Percentiles rank a stretch among this genome's conserved stretches.
phyloP scores from a whole-genome alignment of 2,113 vertebrate species.

The Poeciliopsis turrubarensis region DNA sequence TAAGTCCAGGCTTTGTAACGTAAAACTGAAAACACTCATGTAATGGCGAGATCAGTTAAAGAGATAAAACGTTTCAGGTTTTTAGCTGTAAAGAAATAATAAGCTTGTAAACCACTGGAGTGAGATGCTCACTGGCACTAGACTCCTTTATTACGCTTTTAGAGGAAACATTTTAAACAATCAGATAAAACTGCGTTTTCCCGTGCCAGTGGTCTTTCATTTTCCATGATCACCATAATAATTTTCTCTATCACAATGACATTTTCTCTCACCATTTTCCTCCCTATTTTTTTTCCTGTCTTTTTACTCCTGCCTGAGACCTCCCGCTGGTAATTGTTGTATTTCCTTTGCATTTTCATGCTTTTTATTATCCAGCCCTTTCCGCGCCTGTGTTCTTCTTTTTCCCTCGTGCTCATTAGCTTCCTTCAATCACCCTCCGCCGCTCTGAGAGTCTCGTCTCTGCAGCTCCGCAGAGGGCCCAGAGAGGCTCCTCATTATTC shows the following conservation, averaged over 20 bases:
- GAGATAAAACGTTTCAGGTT: slow-evolving; percentile 53
- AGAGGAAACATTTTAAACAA: slow-evolving; percentile 17
- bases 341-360: slow-evolving; percentile 64
- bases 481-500: slow-evolving; percentile 77
- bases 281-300: slow-evolving; percentile 33
- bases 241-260: slow-evolving; percentile 38
- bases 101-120: slow-evolving; percentile 71
- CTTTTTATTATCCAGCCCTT: slow-evolving; percentile 55
- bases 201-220: slow-evolving; percentile 28
- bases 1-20: slow-evolving; percentile 33
- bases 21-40: slow-evolving; percentile 16
- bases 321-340: slow-evolving; percentile 54
- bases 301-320: slow-evolving; percentile 48
- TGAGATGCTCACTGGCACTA: slow-evolving; percentile 38
- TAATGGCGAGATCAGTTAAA: slow-evolving; percentile 37
- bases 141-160: slow-evolving; percentile 42
- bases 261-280: slow-evolving; percentile 45
- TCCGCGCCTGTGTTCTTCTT: slow-evolving; percentile 37
- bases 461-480: slow-evolving; percentile 66
- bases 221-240: slow-evolving; percentile 38
- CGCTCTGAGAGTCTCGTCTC: slow-evolving; percentile 66
- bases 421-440: slow-evolving; percentile 74
- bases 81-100: slow-evolving; percentile 65
- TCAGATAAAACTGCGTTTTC: slow-evolving; percentile 47
- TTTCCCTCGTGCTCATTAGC: slow-evolving; percentile 72